Percentiles rank a stretch among this genome's conserved stretches.
These are phyloP conservation scores for Gasterosteus nipponicus DNA, from an alignment of 2,113 vertebrate species.

Conservation along the genomic window DNA sequence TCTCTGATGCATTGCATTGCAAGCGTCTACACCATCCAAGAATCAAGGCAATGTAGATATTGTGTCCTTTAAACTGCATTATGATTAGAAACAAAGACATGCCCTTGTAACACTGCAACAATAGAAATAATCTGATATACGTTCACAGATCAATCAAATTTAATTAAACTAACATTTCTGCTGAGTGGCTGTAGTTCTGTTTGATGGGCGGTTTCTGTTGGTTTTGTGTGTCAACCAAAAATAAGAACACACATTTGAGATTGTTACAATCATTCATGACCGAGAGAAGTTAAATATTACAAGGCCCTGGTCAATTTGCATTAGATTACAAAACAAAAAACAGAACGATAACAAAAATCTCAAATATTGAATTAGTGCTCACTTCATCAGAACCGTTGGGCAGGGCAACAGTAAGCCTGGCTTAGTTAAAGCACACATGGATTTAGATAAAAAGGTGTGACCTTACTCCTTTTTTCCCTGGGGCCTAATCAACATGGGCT, in stretches of 20 bases:
- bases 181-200: neutral
- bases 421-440: constrained; percentile 6
- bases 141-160: neutral
- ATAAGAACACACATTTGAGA: neutral
- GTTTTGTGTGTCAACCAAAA: constrained; percentile 29
- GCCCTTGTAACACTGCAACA: constrained; percentile 23
- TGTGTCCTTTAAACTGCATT: neutral
- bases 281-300: constrained; percentile 42
- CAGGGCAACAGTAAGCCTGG: constrained; percentile 12
- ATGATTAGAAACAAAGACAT: neutral
- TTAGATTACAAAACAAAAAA: constrained; percentile 2
- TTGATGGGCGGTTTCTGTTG: constrained; percentile 33
- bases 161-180: constrained; percentile 25
- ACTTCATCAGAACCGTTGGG: constrained; percentile 14
- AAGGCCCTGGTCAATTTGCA: constrained; percentile 27
- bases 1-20: neutral
- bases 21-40: neutral
- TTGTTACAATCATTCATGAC: neutral
- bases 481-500: neutral
- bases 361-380: constrained; percentile 56
- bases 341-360: constrained; percentile 6
- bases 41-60: neutral
- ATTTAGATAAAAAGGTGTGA: constrained; percentile 41
- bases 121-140: constrained; percentile 6
- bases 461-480: neutral